phyloP scores from a whole-genome alignment of 30 jellyfish, hydroid and myxozoan species.

The Pelagia noctiluca region DNA sequence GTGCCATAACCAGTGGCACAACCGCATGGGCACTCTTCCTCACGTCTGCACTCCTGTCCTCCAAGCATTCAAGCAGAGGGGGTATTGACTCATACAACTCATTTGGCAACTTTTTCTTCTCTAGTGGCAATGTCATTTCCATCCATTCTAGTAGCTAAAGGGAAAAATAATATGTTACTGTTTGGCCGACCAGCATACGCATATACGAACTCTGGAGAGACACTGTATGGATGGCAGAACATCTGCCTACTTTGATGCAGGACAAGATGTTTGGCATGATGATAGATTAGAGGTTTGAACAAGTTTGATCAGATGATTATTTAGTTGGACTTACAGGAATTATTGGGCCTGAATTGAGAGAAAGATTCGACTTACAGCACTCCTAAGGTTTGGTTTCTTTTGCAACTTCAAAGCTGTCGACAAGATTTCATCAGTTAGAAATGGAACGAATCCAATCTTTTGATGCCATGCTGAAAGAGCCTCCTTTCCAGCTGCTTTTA shows the following conservation, averaged over 20 bases:
- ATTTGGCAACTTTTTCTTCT: conserved; percentile 77
- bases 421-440: conserved; percentile 75
- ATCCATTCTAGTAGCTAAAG: conserved; percentile 68
- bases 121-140: conserved; percentile 54
- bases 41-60: conserved; percentile 89
- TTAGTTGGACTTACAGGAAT: too few relatives aligned
- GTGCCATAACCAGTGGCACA: conserved; percentile 90
- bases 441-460: conserved; percentile 81
- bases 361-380: conserved; percentile 58
- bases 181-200: too few relatives aligned
- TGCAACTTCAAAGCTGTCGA: conserved; percentile 73
- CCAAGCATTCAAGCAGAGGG: conserved; percentile 75
- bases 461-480: conserved; percentile 90
- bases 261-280: too few relatives aligned
- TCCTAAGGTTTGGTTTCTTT: conserved; percentile 75
- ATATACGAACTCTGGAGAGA: too few relatives aligned
- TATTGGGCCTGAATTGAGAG: too few relatives aligned
- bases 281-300: too few relatives aligned
- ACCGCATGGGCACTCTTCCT: conserved; percentile 81
- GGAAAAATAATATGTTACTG: too few relatives aligned
- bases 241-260: too few relatives aligned
- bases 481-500: conserved; percentile 77
- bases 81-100: conserved; percentile 81
- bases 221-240: too few relatives aligned
- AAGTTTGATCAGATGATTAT: too few relatives aligned